Base-by-base conservation (phyloP, 2,888 invertebrate genomes). In the Frankliniella intonsa region DNA sequence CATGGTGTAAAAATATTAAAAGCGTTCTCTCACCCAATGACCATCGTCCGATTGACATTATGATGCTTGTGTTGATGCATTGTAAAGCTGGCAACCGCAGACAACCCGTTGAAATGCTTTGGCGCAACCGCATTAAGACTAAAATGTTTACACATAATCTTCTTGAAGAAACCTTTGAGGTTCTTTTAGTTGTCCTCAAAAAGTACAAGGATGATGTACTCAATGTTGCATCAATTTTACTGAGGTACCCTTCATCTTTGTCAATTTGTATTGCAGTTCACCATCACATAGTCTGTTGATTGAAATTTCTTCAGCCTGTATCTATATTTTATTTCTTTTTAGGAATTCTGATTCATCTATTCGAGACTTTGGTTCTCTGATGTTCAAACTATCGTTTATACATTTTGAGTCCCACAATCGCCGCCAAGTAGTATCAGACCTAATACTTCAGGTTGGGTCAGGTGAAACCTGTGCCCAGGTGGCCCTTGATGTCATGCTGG, bases 41-140 rank as follows among this genome's bases (percentile, higher is more conserved):
- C 83, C 90, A 92, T 83, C 92, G 92, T 88, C 90, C 93, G 0
- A 89, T 94, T 83, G 94, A 95, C 88, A 89, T 94, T 81, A 87
- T 93, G 25, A 88, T 94, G 84, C 87, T 94, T 25, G 86, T 93
- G n/a, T 89, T 93, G 84, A 87, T 93, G 27, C 91, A 92, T 84
- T 89, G 91, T n/a, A 90, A 90, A 81, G 89, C 90, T 82, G 91
- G 91, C 85, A 90, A 90, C 69, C 91, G 91, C 84, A 91, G 92
- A 85, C 90, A 90, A 83, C 89, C 89, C 84, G 89, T 93, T 25
- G 93, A 94, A 86, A 89, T 88, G 84, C 86, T 92, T 76, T 89
- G 94, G 83, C 91, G 90, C 85, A 91, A 92, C 84, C 91, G 92
- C 84, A 90, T 94, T 22, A 90, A 92, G 87, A 85, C 88, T 1